Base-by-base conservation (phyloP, 1,140 invertebrate species). In the Oreohelix idahoensis region DNA sequence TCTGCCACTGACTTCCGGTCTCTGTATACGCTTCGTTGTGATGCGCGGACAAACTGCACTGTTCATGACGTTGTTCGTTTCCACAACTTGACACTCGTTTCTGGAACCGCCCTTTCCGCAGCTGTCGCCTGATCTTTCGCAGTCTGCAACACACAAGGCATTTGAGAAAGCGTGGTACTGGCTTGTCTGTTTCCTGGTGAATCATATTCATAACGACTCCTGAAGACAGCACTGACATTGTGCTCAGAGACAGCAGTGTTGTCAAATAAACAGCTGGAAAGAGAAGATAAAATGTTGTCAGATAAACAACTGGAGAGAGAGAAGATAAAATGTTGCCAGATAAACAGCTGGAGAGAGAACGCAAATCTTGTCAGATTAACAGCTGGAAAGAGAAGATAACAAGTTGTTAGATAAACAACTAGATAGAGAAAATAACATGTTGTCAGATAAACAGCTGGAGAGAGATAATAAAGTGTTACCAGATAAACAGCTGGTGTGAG, bases 161-260 rank as follows among this genome's bases (percentile, higher is more conserved):
- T 36, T 69, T 80, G 51, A 87, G 79, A 49, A 77, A 84, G 39
- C 10, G 49, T 8, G 86, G 86, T 2, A 87, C 83, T 0, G 86
- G 86, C 36, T 81, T 78, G 42, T 81, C 79, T 29, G 83, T 20
- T 32, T 87, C 85, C 49, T 86, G 83, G 53, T 89, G 87, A 49
- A 88, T 85, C 79, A 87, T 86, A 74, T 88, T 86, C 78, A 89
- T 84, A 15, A 89, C 88, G 32, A 88, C 58, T 13, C 88, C 88
- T 15, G 88, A 88, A 5, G 87, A 88, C 77, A 88, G 81, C 32
- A 89, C 88, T 10, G 88, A 89, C 74, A 89, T 77, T 29, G 87
- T 88, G 73, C 87, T 88, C 69, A 89, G 81, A 0, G 88, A 85
- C 76, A 89, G 79, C 42, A 89, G 70, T 8, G 88, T 75, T 26